Evolutionary conservation across 2,113 vertebrate species (phyloP).

Genomic region (Phodopus roborovskii): DNA sequence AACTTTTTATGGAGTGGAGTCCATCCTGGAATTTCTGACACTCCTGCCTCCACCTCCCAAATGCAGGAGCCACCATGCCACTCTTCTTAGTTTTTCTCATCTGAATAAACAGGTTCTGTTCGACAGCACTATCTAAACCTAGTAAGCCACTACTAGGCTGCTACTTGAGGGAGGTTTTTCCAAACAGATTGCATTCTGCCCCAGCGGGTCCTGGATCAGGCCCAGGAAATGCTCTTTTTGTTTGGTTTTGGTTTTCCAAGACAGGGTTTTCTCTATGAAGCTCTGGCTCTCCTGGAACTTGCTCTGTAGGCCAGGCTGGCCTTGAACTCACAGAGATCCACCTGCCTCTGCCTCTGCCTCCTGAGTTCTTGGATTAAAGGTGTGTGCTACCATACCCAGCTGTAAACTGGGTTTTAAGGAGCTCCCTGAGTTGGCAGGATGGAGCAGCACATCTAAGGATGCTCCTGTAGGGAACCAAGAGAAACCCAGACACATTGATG

Average conservation of each 20-base stretch:
- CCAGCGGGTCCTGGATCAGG: constrained; percentile 9
- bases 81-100: constrained; percentile 31
- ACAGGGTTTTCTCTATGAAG: not conserved
- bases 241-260: not conserved
- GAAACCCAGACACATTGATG: not conserved
- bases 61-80: not conserved
- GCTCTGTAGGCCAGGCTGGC: not conserved
- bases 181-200: constrained; percentile 10
- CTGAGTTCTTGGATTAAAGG: not conserved
- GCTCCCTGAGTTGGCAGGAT: not conserved
- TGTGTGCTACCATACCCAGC: not conserved
- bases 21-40: not conserved
- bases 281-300: not conserved
- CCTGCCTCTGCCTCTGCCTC: not conserved
- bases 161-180: constrained; percentile 14
- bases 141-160: not conserved
- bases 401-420: not conserved
- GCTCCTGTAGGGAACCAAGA: not conserved
- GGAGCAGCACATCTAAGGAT: not conserved
- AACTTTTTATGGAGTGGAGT: not conserved
- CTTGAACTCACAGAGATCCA: not conserved
- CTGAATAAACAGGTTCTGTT: not conserved
- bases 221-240: not conserved
- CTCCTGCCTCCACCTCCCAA: not conserved
- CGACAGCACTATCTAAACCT: not conserved